A percentile compares a stretch with the other conserved stretches of the same genome.
These are phyloP conservation scores for Tragelaphus scriptus DNA, from an alignment of 2,113 vertebrate species.

Conservation along the genomic window DNA sequence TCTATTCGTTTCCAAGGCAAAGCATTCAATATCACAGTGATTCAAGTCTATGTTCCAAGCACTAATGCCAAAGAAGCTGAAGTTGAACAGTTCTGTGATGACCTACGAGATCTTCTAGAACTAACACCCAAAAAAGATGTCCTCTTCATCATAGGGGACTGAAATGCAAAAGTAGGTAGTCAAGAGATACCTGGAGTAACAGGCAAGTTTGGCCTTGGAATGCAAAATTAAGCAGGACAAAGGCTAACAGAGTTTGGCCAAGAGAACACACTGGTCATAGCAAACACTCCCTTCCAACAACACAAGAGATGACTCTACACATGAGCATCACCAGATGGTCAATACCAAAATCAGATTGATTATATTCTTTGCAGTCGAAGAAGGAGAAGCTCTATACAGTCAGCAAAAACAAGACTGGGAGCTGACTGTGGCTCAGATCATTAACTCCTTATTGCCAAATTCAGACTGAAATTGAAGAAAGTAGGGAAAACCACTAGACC, in stretches of 20 bases:
- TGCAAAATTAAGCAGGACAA: not conserved
- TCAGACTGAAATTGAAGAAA: not conserved
- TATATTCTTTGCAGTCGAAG: not conserved
- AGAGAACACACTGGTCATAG: not conserved
- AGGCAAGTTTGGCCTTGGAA: not conserved
- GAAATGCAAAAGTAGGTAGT: not conserved
- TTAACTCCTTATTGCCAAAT: not conserved
- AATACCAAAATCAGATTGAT: fast-evolving
- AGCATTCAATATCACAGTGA: not conserved
- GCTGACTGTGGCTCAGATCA: not conserved
- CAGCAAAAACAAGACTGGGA: not conserved
- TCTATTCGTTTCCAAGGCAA: not conserved
- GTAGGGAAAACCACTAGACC: not conserved
- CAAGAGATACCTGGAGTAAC: not conserved
- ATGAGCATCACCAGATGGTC: not conserved
- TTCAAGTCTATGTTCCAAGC: not conserved
- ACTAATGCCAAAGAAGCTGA: not conserved
- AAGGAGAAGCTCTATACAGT: not conserved
- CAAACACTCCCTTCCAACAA: not conserved
- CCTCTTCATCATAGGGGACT: not conserved
- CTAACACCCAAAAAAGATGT: not conserved
- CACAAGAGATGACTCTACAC: not conserved
- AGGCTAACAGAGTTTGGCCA: not conserved
- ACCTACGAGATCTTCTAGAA: not conserved
- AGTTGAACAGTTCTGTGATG: not conserved